These are phyloP conservation scores for Hippasteria phrygiana DNA, from an alignment of 53 echinoderm and acorn worm genomes.

Conservation along the genomic window DNA sequence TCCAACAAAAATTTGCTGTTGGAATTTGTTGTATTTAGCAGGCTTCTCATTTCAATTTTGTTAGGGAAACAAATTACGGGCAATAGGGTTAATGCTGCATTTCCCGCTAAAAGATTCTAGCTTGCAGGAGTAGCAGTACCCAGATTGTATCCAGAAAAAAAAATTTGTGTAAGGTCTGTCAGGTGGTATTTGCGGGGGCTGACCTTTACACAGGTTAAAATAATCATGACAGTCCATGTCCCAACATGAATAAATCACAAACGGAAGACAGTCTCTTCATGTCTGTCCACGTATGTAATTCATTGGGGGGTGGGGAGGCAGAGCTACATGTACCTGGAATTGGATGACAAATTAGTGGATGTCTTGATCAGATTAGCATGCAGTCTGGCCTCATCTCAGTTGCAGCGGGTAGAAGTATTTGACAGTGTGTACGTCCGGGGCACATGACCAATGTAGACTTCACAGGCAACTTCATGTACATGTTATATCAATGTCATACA, in stretches of 20 bases:
- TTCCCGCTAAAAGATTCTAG: too few species aligned
- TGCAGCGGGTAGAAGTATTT: neutral
- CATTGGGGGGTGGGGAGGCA: neutral
- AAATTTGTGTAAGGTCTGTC: too few species aligned
- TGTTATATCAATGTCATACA: too few species aligned
- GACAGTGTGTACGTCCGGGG: neutral
- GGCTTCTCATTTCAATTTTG: too few species aligned
- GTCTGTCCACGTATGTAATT: neutral
- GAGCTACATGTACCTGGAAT: neutral
- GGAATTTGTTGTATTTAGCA: too few species aligned
- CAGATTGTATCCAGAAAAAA: too few species aligned
- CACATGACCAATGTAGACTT: neutral
- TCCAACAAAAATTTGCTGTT: too few species aligned
- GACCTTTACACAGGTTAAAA: neutral
- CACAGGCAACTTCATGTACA: too few species aligned
- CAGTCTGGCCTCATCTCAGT: neutral
- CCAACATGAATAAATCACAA: constrained; percentile 13
- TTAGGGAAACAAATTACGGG: too few species aligned
- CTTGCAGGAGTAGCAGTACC: too few species aligned
- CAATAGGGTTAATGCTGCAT: too few species aligned
- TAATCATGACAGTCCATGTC: neutral
- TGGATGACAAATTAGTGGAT: neutral
- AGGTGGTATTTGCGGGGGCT: too few species aligned
- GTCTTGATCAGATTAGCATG: constrained; percentile 21
- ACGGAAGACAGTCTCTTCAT: neutral